Evolutionary conservation across 1,140 invertebrate genomes (phyloP).

Genomic region (Drosophila elegans): DNA sequence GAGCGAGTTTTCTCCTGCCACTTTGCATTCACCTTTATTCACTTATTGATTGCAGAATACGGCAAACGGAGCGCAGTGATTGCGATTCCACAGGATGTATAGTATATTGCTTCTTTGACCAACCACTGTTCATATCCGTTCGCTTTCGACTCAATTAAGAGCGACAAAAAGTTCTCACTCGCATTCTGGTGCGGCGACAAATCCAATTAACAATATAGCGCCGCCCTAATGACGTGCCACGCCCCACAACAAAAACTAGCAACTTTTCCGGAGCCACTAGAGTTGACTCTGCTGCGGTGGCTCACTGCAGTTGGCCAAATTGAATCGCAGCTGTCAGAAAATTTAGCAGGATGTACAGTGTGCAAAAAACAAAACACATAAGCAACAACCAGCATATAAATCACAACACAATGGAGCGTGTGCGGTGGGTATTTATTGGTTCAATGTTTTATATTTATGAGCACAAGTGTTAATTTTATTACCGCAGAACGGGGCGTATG

Average conservation of each 20-base stretch:
- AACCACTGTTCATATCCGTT: neutral
- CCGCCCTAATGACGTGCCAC: conserved; percentile 33
- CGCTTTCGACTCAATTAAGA: conserved; percentile 36
- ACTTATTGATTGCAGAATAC: conserved; percentile 12
- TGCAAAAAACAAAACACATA: neutral
- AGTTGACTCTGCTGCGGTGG: conserved; percentile 12
- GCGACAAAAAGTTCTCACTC: conserved; percentile 27
- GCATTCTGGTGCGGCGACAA: conserved; percentile 9
- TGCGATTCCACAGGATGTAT: conserved; percentile 10
- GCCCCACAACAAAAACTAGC: conserved; percentile 17
- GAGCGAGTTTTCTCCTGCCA: conserved; percentile 6
- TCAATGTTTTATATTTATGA: conserved; percentile 62
- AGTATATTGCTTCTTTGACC: neutral
- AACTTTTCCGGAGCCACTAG: conserved; percentile 3
- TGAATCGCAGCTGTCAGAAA: conserved; percentile 27
- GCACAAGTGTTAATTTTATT: conserved; percentile 79
- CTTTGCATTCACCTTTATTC: conserved; percentile 24
- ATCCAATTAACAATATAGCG: conserved; percentile 52
- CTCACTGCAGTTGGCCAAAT: conserved; percentile 24
- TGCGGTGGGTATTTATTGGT: conserved; percentile 31
- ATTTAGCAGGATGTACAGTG: neutral
- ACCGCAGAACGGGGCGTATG: conserved; percentile 50
- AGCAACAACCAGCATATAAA: conserved; percentile 17
- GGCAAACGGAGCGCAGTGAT: neutral
- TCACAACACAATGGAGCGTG: conserved; percentile 30